These are phyloP conservation scores for Saguinus imperator DNA, from an alignment of 2,113 vertebrate species.

Conservation along the genomic window DNA sequence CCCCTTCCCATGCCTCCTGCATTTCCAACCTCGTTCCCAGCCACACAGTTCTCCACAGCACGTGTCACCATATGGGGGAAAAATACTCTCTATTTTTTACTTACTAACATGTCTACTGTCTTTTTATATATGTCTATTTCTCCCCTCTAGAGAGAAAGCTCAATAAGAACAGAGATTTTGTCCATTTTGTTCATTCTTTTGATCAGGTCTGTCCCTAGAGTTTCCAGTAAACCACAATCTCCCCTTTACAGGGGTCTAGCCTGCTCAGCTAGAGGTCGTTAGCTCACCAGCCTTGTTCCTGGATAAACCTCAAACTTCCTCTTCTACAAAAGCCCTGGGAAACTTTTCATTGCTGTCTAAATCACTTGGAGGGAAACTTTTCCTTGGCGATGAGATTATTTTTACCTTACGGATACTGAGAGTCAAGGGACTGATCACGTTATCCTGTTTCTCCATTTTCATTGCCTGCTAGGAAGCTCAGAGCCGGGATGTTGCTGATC, in stretches of 20 bases:
- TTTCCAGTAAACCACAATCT: no score
- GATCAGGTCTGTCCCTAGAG: no score
- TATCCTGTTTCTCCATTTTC: background rate
- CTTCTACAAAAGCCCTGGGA: background rate
- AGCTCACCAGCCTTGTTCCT: background rate
- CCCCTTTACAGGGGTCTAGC: background rate
- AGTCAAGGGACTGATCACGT: background rate
- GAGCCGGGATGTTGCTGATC: background rate
- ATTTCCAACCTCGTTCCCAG: background rate
- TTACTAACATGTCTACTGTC: background rate
- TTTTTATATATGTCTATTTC: background rate
- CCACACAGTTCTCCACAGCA: background rate
- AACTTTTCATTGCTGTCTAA: background rate
- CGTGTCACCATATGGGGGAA: background rate
- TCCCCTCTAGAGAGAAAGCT: background rate
- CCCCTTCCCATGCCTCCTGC: rapidly evolving
- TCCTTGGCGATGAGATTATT: constrained; percentile 56
- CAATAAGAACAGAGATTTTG: background rate
- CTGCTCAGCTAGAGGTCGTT: background rate
- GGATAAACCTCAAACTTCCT: background rate
- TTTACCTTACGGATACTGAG: constrained; percentile 45
- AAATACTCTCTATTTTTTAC: background rate
- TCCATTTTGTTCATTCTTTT: no score
- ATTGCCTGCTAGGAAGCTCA: background rate
- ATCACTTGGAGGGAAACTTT: constrained; percentile 11